These are phyloP conservation scores for Endotricha flammealis DNA, from an alignment of 2,888 invertebrate species.

Conservation along the genomic window DNA sequence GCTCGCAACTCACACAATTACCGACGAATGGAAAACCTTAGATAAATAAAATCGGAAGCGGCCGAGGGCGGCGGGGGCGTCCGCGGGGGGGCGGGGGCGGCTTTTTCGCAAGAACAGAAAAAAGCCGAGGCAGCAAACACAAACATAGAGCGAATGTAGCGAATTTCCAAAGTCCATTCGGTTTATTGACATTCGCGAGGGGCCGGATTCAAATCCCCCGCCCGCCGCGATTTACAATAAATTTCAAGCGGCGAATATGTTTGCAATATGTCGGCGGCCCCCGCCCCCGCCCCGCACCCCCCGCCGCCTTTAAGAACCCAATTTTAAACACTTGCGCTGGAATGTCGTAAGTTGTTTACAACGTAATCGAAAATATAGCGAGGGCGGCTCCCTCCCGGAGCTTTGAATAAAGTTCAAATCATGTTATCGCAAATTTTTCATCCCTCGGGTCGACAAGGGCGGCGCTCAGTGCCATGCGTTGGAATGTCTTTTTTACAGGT, in stretches of 20 bases:
- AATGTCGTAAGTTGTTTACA: constrained; percentile 65
- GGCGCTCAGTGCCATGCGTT: background rate
- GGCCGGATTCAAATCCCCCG: constrained; percentile 59
- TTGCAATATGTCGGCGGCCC: constrained; percentile 62
- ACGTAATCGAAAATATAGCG: constrained; percentile 45
- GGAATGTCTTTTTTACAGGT: background rate
- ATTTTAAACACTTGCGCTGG: constrained; percentile 59
- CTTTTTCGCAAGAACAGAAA: constrained; percentile 52
- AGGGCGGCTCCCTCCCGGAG: constrained; percentile 39
- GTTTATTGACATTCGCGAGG: constrained; percentile 64
- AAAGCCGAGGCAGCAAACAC: constrained; percentile 66
- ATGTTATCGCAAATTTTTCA: constrained; percentile 33
- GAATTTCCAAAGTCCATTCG: constrained; percentile 71
- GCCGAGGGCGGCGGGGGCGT: constrained; percentile 27
- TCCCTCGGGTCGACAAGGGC: constrained; percentile 13
- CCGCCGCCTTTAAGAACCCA: constrained; percentile 35
- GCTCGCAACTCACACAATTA: constrained; percentile 73
- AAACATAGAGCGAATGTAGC: constrained; percentile 70
- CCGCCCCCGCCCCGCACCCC: constrained; percentile 30
- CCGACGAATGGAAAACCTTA: constrained; percentile 73
- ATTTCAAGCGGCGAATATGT: constrained; percentile 74
- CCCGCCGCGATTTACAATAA: constrained; percentile 72
- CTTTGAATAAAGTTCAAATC: constrained; percentile 48
- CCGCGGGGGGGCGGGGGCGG: constrained; percentile 23
- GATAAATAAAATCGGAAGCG: constrained; percentile 73